Conservation (phyloP, 2,113 vertebrate species). For the Callipepla californica region DNA sequence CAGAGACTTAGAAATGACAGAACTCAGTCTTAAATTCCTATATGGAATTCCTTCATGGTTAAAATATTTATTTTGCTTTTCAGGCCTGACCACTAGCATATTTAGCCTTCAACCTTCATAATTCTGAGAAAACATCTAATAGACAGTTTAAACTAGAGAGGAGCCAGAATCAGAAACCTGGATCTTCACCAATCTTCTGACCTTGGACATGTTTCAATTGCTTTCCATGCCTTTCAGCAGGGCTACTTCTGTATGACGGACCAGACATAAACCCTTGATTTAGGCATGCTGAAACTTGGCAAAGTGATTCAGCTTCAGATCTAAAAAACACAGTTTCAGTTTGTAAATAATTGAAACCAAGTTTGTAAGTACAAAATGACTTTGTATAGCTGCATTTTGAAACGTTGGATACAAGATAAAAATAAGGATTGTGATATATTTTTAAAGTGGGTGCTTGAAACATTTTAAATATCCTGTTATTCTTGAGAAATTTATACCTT, state of each 20-base stretch:
- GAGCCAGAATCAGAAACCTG: not conserved
- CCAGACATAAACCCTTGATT: not conserved
- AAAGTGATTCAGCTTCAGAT: not conserved
- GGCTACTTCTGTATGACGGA: not conserved
- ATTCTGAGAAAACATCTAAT: slow-evolving; percentile 7
- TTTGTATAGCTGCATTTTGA: not conserved
- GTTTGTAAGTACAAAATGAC: not conserved
- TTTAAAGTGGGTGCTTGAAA: not conserved
- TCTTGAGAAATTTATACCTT: not conserved
- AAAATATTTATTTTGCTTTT: not conserved
- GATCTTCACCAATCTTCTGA: not conserved
- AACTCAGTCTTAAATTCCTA: not conserved
- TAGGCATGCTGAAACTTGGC: not conserved
- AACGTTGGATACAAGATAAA: not conserved
- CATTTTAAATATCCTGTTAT: not conserved
- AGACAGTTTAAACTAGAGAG: slow-evolving; percentile 20
- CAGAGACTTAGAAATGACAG: not conserved
- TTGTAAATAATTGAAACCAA: not conserved
- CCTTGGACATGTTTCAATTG: not conserved
- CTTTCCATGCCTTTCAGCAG: not conserved
- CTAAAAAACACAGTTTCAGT: not conserved
- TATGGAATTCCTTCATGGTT: not conserved
- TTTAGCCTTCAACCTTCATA: not conserved
- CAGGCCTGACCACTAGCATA: not conserved
- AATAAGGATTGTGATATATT: not conserved